Percentiles rank a stretch among this genome's conserved stretches.
Conservation (phyloP, 2,888 invertebrate species). For the Myopa testacea region DNA sequence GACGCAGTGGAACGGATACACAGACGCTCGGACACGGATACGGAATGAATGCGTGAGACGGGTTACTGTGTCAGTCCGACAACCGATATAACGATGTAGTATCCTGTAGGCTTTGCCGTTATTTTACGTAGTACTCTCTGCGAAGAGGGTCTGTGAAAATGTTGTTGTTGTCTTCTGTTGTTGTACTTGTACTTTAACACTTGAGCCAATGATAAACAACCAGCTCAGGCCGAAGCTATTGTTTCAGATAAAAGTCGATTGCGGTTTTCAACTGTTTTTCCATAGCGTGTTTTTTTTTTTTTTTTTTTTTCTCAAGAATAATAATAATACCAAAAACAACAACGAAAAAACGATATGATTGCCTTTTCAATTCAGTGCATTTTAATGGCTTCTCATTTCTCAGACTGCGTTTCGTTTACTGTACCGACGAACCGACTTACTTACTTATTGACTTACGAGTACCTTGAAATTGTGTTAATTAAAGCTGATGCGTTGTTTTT, state of each 20-base stretch:
- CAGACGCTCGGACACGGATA: background rate
- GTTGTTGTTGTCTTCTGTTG: slow-evolving; percentile 7
- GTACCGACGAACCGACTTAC: slow-evolving; percentile 12
- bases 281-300: slow-evolving; percentile 4
- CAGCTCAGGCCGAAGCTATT: slow-evolving; percentile 1
- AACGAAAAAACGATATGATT: background rate
- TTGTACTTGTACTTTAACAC: slow-evolving; percentile 13
- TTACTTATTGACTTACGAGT: no score
- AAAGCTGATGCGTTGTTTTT: slow-evolving; percentile 5
- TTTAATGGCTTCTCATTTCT: slow-evolving; percentile 24
- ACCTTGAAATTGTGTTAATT: slow-evolving; percentile 48
- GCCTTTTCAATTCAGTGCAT: background rate
- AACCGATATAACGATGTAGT: slow-evolving; percentile 1
- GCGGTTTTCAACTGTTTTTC: slow-evolving; percentile 28
- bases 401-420: background rate
- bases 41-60: background rate
- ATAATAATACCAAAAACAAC: no score
- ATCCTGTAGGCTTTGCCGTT: slow-evolving; percentile 23
- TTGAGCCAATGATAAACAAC: background rate
- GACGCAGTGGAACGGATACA: background rate
- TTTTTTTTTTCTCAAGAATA: background rate
- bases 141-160: background rate
- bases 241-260: slow-evolving; percentile 34
- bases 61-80: slow-evolving; percentile 51
- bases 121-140: background rate